Percentiles rank a stretch among this genome's conserved stretches.
phyloP scores from a whole-genome alignment of 2,888 invertebrate genomes.

The Ophion ventricosus region DNA sequence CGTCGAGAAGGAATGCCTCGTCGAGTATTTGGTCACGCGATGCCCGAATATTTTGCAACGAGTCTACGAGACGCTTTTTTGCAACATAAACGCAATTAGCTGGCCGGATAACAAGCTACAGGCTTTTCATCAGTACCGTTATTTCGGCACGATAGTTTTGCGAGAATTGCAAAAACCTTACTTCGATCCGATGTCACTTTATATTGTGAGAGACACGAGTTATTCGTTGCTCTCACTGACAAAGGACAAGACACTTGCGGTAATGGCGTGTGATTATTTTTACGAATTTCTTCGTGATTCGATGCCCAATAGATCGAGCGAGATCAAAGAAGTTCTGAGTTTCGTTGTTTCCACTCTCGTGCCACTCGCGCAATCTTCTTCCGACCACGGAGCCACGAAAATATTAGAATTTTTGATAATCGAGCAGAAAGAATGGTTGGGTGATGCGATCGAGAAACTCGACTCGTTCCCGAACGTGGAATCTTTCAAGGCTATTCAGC shows the following conservation, averaged over 20 bases:
- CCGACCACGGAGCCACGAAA: constrained; percentile 69
- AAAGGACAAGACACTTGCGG: constrained; percentile 77
- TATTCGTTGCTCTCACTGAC: constrained; percentile 85
- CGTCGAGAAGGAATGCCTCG: constrained; percentile 81
- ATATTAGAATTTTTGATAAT: constrained; percentile 85
- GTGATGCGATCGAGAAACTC: constrained; percentile 83
- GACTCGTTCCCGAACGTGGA: constrained; percentile 84
- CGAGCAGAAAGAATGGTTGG: constrained; percentile 84
- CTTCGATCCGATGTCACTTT: constrained; percentile 84
- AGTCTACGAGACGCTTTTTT: constrained; percentile 84
- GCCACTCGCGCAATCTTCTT: constrained; percentile 79
- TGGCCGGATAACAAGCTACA: constrained; percentile 85
- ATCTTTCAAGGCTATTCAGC: constrained; percentile 79
- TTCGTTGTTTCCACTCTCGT: constrained; percentile 85
- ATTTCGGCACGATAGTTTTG: constrained; percentile 84
- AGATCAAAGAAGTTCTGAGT: constrained; percentile 84
- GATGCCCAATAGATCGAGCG: constrained; percentile 82
- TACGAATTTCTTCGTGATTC: constrained; percentile 82
- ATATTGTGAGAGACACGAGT: constrained; percentile 85
- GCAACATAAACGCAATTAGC: constrained; percentile 83
- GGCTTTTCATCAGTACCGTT: constrained; percentile 85
- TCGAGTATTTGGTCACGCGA: constrained; percentile 74
- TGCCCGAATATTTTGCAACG: constrained; percentile 85
- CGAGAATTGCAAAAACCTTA: constrained; percentile 79
- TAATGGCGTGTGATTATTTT: constrained; percentile 81